A percentile compares a stretch with the other conserved stretches of the same genome.
These are phyloP conservation scores for Misgurnus mizolepis DNA, from an alignment of 2,113 vertebrate genomes.

Conservation along the genomic window DNA sequence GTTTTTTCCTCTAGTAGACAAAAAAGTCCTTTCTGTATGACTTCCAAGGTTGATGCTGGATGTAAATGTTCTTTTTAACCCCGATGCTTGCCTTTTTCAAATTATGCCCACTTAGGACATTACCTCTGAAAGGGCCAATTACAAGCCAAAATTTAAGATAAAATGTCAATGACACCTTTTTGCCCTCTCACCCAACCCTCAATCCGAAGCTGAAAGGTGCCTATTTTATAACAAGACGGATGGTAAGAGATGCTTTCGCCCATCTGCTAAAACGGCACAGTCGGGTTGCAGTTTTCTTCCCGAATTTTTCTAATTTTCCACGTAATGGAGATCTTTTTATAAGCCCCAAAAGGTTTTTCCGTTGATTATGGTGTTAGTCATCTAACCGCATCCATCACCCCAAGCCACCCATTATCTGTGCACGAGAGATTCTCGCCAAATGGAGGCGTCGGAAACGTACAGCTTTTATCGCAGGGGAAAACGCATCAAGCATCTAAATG, in stretches of 20 bases:
- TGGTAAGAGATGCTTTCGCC: conserved; percentile 63
- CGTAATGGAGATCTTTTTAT: conserved; percentile 70
- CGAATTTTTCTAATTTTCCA: conserved; percentile 69
- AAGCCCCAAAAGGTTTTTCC: conserved; percentile 64
- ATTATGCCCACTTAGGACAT: conserved; percentile 27
- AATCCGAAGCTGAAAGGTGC: conserved; percentile 60
- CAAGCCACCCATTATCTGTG: conserved; percentile 42
- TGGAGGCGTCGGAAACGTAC: conserved; percentile 59
- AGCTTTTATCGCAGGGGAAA: conserved; percentile 62
- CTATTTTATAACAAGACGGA: conserved; percentile 70
- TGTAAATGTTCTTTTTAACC: background rate
- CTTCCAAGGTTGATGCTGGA: background rate
- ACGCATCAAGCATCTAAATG: conserved; percentile 61
- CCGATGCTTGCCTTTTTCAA: background rate
- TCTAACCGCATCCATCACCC: conserved; percentile 54
- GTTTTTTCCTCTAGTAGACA: no score
- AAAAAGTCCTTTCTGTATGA: background rate
- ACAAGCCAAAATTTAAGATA: conserved; percentile 24
- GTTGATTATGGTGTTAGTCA: conserved; percentile 73
- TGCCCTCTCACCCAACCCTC: conserved; percentile 53
- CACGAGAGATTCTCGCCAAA: conserved; percentile 64
- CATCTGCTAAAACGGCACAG: conserved; percentile 27
- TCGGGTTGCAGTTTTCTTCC: conserved; percentile 66
- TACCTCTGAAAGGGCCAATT: background rate
- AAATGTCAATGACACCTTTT: conserved; percentile 38